Conservation (phyloP, 2,888 invertebrate genomes). For the Acleris laterana region DNA sequence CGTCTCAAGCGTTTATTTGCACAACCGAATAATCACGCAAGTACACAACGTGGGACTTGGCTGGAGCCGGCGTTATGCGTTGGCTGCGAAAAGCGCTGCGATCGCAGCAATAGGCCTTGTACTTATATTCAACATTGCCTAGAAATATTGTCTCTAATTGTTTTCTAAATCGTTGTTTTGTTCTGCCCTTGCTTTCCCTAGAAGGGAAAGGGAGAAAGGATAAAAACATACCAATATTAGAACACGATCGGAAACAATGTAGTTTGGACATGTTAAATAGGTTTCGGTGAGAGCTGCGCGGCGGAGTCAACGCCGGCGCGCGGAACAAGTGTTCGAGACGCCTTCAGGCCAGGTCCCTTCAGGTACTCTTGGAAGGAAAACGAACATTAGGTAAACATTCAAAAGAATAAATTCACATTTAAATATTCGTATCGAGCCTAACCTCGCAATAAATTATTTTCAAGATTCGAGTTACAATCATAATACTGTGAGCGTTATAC, state of each 20-base stretch:
- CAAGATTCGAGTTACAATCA: conserved; percentile 48
- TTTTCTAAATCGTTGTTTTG: too few relatives aligned
- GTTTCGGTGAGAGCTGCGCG: neutral
- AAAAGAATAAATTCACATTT: conserved; percentile 43
- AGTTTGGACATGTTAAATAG: too few relatives aligned
- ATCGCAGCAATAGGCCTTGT: too few relatives aligned
- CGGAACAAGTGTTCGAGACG: conserved; percentile 47
- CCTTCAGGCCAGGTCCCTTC: conserved; percentile 56
- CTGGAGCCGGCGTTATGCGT: conserved; percentile 21
- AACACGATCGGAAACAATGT: neutral
- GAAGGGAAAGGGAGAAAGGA: too few relatives aligned
- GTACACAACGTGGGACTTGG: conserved; percentile 49
- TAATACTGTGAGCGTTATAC: conserved; percentile 61
- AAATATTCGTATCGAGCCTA: conserved; percentile 43
- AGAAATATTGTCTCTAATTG: too few relatives aligned
- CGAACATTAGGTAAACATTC: conserved; percentile 45
- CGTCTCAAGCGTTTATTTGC: conserved; percentile 65
- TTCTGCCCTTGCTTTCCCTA: too few relatives aligned
- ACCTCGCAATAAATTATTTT: conserved; percentile 39
- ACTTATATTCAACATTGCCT: too few relatives aligned
- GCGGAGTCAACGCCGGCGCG: conserved; percentile 22
- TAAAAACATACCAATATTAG: too few relatives aligned
- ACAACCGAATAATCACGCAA: conserved; percentile 82
- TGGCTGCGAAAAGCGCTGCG: too few relatives aligned
- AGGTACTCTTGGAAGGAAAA: conserved; percentile 73